Evolutionary conservation across 2,888 invertebrate species (phyloP).

Genomic region (Eristalinus sepulchralis): DNA sequence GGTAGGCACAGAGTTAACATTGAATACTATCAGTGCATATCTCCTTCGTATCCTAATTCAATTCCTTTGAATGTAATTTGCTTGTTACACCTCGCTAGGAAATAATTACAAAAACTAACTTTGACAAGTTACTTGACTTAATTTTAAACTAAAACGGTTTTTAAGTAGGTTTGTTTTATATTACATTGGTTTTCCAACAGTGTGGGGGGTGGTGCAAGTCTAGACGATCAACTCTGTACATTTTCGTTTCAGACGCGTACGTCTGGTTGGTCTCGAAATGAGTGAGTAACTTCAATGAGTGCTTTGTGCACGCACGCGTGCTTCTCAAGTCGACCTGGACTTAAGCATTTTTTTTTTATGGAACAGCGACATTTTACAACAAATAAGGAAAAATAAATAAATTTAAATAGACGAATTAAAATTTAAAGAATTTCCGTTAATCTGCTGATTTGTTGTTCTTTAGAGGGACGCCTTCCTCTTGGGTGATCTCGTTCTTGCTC

Average conservation of each 20-base stretch:
- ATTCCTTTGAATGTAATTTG: background rate
- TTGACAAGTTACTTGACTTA: background rate
- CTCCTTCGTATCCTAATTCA: background rate
- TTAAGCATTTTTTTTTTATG: background rate
- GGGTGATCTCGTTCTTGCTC: conserved; percentile 72
- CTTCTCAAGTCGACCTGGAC: background rate
- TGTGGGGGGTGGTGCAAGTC: background rate
- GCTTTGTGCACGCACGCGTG: background rate
- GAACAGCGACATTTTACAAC: conserved; percentile 31
- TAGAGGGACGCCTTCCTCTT: conserved; percentile 80
- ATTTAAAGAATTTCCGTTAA: conserved; percentile 46
- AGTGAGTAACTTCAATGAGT: conserved; percentile 44
- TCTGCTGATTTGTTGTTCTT: conserved; percentile 77
- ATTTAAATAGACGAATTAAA: conserved; percentile 33
- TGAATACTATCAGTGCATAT: conserved; percentile 69
- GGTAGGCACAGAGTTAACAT: conserved; percentile 49
- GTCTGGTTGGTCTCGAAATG: conserved; percentile 7
- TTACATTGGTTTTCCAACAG: conserved; percentile 30
- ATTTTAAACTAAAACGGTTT: conserved; percentile 7
- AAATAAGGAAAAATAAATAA: conserved; percentile 53
- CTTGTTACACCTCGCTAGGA: background rate
- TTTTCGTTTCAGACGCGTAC: background rate
- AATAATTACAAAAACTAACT: background rate
- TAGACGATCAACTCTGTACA: conserved; percentile 18
- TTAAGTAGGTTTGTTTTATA: conserved; percentile 16